Conservation (phyloP, 2,113 vertebrate genomes). For the Corvus cornix region DNA sequence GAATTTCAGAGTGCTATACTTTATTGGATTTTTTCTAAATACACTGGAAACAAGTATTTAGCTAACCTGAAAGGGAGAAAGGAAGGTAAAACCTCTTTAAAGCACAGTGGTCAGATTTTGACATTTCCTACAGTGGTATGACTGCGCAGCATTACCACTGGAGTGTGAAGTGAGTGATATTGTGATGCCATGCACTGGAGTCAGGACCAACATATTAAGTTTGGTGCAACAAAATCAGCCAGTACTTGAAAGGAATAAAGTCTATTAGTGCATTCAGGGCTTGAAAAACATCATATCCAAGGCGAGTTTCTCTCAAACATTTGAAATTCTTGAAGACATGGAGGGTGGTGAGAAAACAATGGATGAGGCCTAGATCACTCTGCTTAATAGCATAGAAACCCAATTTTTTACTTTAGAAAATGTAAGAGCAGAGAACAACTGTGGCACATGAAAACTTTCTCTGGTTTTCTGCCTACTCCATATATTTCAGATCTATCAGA, state of each 20-base stretch:
- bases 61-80: neutral
- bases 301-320: neutral
- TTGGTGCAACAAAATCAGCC: neutral
- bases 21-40: neutral
- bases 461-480: accelerated
- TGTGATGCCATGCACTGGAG: neutral
- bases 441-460: neutral
- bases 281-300: neutral
- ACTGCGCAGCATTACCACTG: neutral
- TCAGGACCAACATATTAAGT: neutral
- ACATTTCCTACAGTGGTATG: accelerated
- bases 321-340: neutral
- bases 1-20: neutral
- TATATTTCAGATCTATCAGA: neutral
- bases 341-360: neutral
- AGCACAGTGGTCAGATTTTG: neutral
- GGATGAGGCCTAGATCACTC: neutral
- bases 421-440: neutral
- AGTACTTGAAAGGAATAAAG: neutral
- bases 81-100: neutral
- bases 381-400: neutral
- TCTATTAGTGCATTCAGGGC: neutral
- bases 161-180: neutral
- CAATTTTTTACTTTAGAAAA: neutral
- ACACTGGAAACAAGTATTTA: neutral